Evolutionary conservation across 23 tunicate genomes (phyloP).

Genomic region (Corella eumyota): DNA sequence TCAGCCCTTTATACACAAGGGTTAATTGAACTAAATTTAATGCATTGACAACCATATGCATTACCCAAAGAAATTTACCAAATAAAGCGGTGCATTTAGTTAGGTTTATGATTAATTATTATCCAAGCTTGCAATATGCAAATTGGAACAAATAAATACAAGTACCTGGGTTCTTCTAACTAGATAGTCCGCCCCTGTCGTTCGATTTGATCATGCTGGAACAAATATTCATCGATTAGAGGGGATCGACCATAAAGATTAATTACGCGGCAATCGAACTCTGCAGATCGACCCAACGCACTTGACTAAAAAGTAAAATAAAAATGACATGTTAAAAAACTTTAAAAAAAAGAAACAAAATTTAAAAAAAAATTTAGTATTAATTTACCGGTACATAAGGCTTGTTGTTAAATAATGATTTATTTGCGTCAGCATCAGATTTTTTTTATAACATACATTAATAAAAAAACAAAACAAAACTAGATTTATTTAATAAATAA

Average conservation of each 20-base stretch:
- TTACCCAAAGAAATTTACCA: neutral
- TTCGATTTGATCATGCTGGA: constrained; percentile 11
- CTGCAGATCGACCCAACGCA: constrained; percentile 22
- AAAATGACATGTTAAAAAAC: neutral
- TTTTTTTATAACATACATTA: too few species aligned
- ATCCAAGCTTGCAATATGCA: too few species aligned
- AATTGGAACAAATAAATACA: too few species aligned
- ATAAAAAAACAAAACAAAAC: too few species aligned
- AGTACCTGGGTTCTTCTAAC: constrained; percentile 37
- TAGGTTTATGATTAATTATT: too few species aligned
- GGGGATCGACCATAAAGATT: constrained; percentile 71
- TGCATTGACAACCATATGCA: too few species aligned
- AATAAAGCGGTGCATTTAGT: too few species aligned
- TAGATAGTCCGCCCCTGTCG: constrained; percentile 17
- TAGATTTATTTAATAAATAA: too few species aligned
- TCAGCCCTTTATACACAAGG: too few species aligned
- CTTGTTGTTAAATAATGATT: neutral
- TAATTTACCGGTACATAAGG: neutral
- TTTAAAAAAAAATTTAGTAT: neutral
- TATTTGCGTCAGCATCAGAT: neutral
- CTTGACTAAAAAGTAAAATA: constrained; percentile 20
- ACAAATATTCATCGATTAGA: constrained; percentile 30
- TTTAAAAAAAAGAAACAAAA: neutral
- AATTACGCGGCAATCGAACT: constrained; percentile 41
- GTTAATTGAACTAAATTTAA: too few species aligned